phyloP scores from a whole-genome alignment of 2,113 vertebrate species.

The Nesospiza acunhae region DNA sequence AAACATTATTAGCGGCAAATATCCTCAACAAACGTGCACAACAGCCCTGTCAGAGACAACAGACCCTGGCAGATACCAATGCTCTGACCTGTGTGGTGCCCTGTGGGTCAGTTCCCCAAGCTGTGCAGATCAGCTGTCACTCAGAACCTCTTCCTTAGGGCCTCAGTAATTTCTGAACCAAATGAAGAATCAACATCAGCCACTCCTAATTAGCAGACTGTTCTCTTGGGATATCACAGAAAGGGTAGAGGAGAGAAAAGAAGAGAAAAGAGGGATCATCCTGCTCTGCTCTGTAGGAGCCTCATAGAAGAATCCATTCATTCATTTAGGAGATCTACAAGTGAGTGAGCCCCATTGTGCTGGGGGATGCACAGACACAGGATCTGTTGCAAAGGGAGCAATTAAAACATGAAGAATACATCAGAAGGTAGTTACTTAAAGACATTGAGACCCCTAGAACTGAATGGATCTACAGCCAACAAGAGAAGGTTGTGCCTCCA shows the following conservation, averaged over 20 bases:
- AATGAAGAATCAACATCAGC: background rate
- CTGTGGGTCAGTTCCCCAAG: background rate
- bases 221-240: background rate
- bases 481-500: background rate
- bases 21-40: background rate
- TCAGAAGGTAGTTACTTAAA: background rate
- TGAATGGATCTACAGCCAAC: background rate
- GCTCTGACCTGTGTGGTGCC: conserved; percentile 4
- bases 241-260: background rate
- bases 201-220: background rate
- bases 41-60: background rate
- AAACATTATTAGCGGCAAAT: background rate
- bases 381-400: background rate
- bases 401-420: background rate
- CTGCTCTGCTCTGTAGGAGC: background rate
- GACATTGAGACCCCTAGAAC: background rate
- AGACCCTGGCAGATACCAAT: background rate
- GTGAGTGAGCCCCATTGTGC: background rate
- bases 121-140: background rate
- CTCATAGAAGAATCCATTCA: background rate
- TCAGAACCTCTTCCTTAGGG: background rate
- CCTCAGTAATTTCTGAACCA: background rate
- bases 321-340: background rate
- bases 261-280: background rate
- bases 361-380: background rate